Base-by-base conservation (phyloP, 2,113 vertebrate species). In the Triplophysa dalaica region DNA sequence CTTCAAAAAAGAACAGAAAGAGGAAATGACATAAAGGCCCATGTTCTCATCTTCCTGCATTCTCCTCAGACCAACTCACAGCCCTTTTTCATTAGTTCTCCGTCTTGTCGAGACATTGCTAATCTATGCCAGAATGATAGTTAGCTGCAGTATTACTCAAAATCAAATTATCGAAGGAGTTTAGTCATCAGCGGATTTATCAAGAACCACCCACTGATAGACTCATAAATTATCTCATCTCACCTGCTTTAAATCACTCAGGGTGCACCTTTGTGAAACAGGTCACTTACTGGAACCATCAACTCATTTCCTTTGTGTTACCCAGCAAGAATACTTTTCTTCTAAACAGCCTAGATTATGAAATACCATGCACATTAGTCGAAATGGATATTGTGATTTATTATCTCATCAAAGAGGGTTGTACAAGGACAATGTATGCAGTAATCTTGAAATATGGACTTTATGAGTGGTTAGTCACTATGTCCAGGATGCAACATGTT, bases 181-280 rank as follows among this genome's bases (percentile, higher is more conserved):
- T 75, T 75, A 61, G 38, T 75, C 72, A 61, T 22, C 33, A 17
- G 14, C 1, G 1, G 19, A 38, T 63, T 2, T 26, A 8, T 48
- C 4, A 63, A 58, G 70, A 5, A 58, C 11, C 29, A 22, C 70
- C 29, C 33, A 77, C 6, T 80, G 67, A 83, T 7, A 58, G 17
- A 33, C 14, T 61, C 54, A 80, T 43, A 8, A 11, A 70, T 65
- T 2, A 29, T 60, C 33, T 64, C 68, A 74, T 43, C 21, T 38
- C 24, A 61, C 65, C 24, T 24, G 26, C 41, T 72, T 16, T 11
- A 26, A 74, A 11, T 24, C 38, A 10, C 60, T 72, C 52, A 79
- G 81, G 78, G 82, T 83, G 82, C 77, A 74, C 54, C 82, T 54
- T 81, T 38, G 56, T 74, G 65, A 81, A 67, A 67, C 48, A 82